phyloP scores from a whole-genome alignment of 2,797 vertebrate species.

The Xenentodon cancila region DNA sequence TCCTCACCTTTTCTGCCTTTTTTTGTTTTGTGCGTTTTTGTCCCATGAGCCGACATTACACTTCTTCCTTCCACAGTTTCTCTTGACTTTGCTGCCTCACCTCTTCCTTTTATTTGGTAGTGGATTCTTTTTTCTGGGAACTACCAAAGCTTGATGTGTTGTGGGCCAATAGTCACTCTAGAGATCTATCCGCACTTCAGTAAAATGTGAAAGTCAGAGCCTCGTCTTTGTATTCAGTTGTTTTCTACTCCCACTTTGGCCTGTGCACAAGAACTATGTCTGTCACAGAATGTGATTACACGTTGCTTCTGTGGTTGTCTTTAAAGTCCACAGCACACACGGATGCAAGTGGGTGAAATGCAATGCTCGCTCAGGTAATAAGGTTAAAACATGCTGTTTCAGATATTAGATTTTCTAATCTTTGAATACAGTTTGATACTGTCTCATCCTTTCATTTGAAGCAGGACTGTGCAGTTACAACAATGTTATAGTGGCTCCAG shows the following conservation, averaged over 20 bases:
- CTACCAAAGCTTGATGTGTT: constrained; percentile 9
- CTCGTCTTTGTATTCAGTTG: constrained; percentile 18
- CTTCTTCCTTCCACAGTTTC: background rate
- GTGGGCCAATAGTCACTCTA: background rate
- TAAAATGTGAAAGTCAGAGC: background rate
- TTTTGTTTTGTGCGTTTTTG: constrained; percentile 17
- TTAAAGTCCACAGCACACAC: constrained; percentile 27
- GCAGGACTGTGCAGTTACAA: background rate
- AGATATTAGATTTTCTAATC: constrained; percentile 27
- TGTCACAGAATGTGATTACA: constrained; percentile 20
- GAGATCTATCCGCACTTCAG: constrained; percentile 1
- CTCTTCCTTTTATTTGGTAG: background rate
- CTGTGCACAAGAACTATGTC: background rate
- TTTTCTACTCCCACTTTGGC: constrained; percentile 20
- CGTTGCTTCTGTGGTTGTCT: background rate
- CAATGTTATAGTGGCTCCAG: background rate
- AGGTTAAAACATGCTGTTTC: constrained; percentile 33
- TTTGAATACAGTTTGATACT: constrained; percentile 16
- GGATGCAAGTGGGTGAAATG: constrained; percentile 29
- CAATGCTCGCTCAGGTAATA: constrained; percentile 20
- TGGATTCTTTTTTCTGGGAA: constrained; percentile 18
- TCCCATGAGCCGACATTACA: constrained; percentile 17
- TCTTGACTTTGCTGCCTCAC: constrained; percentile 11
- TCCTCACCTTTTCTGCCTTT: constrained; percentile 32
- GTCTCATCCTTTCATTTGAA: constrained; percentile 19